These are phyloP conservation scores for Pachydiplax longipennis DNA, from an alignment of 2,888 invertebrate species.

Conservation along the genomic window DNA sequence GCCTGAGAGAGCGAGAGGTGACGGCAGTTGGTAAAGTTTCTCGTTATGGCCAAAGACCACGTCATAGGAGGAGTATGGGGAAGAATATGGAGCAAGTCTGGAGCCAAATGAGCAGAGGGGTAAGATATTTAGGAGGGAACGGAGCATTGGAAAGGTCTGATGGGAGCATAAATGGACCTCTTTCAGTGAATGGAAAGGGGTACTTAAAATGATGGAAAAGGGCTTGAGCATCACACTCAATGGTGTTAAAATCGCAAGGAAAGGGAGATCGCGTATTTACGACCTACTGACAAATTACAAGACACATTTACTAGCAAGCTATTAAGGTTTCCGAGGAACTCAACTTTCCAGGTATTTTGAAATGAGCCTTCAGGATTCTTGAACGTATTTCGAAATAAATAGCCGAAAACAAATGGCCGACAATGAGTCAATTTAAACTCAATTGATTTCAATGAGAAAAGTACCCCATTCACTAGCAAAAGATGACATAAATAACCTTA, in stretches of 20 bases:
- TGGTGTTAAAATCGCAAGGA: not conserved
- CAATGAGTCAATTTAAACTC: too few relatives aligned
- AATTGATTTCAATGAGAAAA: too few relatives aligned
- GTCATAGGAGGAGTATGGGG: not conserved
- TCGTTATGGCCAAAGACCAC: conserved; percentile 16
- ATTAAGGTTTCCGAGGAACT: too few relatives aligned
- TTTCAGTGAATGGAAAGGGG: not conserved
- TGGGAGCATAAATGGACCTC: conserved; percentile 7
- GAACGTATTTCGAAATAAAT: too few relatives aligned
- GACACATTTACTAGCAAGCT: not conserved
- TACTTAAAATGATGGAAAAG: not conserved
- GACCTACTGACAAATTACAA: not conserved
- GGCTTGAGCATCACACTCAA: not conserved
- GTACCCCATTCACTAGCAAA: too few relatives aligned
- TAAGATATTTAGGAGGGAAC: not conserved
- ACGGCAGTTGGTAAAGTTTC: not conserved
- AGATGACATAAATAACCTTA: too few relatives aligned
- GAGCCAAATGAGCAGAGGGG: conserved; percentile 11
- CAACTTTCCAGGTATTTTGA: too few relatives aligned
- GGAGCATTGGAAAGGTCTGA: not conserved
- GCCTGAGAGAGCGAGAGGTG: not conserved
- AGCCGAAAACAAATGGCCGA: too few relatives aligned
- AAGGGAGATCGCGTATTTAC: not conserved
- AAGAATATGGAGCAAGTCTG: not conserved
- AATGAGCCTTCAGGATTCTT: too few relatives aligned